phyloP scores from a whole-genome alignment of 2,113 vertebrate species.

The Alaudala cheleensis region DNA sequence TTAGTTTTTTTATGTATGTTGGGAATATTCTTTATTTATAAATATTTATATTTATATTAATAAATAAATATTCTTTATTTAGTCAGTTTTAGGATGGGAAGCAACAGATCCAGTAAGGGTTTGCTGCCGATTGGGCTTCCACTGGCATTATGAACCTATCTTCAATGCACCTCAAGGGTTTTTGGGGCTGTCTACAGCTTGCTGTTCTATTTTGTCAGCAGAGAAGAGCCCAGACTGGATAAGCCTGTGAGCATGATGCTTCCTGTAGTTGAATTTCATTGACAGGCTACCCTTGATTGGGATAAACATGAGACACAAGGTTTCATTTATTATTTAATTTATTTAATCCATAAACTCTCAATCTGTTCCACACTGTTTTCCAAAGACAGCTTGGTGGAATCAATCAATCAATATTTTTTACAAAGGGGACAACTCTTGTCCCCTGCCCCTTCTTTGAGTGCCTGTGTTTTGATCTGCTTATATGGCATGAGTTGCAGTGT shows the following conservation, averaged over 20 bases:
- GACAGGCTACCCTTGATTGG: neutral
- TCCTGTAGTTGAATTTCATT: neutral
- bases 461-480: neutral
- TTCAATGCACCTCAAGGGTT: neutral
- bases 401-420: neutral
- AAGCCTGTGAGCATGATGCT: neutral
- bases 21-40: too few relatives aligned
- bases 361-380: neutral
- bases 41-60: too few relatives aligned
- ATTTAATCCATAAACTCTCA: neutral
- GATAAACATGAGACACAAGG: neutral
- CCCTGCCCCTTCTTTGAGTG: neutral
- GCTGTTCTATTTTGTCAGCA: neutral
- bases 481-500: neutral
- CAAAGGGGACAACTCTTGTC: neutral
- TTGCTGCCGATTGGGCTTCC: neutral
- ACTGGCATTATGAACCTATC: neutral
- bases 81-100: neutral
- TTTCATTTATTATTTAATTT: neutral
- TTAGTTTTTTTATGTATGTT: neutral
- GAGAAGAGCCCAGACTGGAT: neutral
- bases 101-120: neutral
- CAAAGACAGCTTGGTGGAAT: neutral
- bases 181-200: neutral
- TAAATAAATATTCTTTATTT: too few relatives aligned